Conservation (phyloP, 2,888 invertebrate genomes). For the Sympetrum striolatum region DNA sequence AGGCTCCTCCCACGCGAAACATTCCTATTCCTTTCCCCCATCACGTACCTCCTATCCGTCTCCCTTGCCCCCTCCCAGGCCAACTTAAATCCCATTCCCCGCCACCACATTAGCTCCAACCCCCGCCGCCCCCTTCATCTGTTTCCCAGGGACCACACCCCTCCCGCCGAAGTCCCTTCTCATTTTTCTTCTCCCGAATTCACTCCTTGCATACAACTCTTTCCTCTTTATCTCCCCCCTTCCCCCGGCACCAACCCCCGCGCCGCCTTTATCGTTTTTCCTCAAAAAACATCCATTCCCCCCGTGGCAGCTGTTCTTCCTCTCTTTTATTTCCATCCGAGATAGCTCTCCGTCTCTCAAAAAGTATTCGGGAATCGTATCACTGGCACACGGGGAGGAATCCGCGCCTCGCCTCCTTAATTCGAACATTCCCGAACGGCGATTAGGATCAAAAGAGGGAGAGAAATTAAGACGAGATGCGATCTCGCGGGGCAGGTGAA, state of each 20-base stretch:
- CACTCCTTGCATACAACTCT: background rate
- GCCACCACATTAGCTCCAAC: conserved; percentile 24
- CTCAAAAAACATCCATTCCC: background rate
- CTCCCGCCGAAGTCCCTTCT: background rate
- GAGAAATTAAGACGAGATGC: background rate
- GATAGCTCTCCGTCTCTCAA: too few relatives aligned
- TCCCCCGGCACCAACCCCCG: background rate
- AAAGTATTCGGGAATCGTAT: too few relatives aligned
- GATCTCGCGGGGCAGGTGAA: too few relatives aligned
- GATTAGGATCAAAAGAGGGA: too few relatives aligned
- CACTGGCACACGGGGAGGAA: background rate
- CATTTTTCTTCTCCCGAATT: background rate
- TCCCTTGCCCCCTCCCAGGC: background rate
- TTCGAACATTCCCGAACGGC: too few relatives aligned
- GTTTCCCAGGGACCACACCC: background rate
- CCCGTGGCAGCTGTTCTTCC: background rate
- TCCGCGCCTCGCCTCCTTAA: background rate
- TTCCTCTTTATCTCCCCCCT: background rate
- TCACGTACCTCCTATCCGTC: conserved; percentile 37
- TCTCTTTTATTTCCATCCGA: background rate
- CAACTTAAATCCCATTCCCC: conserved; percentile 23
- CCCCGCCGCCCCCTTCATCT: conserved; percentile 15
- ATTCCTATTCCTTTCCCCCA: conserved; percentile 26
- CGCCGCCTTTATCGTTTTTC: background rate
- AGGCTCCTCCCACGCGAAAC: conserved; percentile 26